These are phyloP conservation scores for Condylura cristata DNA, from an alignment of 2,113 vertebrate genomes.

Conservation along the genomic window DNA sequence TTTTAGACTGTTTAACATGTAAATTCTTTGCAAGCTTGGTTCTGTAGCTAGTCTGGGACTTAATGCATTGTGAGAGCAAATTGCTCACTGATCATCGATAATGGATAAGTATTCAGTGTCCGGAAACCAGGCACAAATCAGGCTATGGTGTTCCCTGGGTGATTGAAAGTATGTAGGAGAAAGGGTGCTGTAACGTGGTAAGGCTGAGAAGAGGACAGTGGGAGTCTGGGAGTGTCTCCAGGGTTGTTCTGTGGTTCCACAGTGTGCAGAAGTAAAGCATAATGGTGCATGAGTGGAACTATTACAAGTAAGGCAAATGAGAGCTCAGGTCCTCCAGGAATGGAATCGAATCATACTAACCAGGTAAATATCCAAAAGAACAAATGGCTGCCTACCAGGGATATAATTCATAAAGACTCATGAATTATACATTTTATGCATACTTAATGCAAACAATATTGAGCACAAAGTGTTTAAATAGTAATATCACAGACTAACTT, in stretches of 20 bases:
- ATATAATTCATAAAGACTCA: constrained; percentile 7
- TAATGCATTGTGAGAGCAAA: constrained; percentile 47
- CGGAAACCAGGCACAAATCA: neutral
- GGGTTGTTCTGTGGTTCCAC: neutral
- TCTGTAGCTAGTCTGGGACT: neutral
- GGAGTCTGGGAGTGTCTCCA: neutral
- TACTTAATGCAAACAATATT: constrained; percentile 24
- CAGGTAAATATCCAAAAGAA: neutral
- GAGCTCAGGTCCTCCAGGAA: neutral
- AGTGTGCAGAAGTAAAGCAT: neutral
- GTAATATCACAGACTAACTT: constrained; percentile 23
- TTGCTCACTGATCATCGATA: neutral
- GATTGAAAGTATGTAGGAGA: neutral
- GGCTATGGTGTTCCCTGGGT: neutral
- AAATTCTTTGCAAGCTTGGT: neutral
- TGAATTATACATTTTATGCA: constrained; percentile 22
- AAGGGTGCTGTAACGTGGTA: neutral
- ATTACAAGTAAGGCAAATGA: neutral
- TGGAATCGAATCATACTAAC: neutral
- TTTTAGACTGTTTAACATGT: constrained; percentile 55
- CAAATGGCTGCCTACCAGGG: neutral
- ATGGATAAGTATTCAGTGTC: neutral
- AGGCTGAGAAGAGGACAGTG: neutral
- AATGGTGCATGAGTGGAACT: neutral
- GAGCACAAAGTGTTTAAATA: constrained; percentile 26